These are phyloP conservation scores for Spea bombifrons DNA, from an alignment of 2,113 vertebrate genomes.

Conservation along the genomic window DNA sequence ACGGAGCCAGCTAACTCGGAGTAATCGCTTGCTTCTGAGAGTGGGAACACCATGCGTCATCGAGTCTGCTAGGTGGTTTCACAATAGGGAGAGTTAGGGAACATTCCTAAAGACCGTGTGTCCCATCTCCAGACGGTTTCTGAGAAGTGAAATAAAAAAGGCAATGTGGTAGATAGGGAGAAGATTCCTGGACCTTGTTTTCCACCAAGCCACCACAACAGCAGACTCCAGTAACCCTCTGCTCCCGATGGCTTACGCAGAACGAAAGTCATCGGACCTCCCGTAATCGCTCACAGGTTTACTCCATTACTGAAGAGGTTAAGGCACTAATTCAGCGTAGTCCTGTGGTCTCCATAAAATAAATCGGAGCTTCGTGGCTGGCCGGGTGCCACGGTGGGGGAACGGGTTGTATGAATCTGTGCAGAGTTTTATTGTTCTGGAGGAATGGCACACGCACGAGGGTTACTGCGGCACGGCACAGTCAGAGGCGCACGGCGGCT, in stretches of 20 bases:
- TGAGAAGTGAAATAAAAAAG: slow-evolving; percentile 8
- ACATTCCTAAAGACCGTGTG: background rate
- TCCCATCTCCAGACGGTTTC: slow-evolving; percentile 2
- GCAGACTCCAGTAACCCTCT: background rate
- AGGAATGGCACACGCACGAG: slow-evolving; percentile 4
- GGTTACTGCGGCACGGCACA: slow-evolving; percentile 8
- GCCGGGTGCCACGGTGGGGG: background rate
- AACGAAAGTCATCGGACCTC: background rate
- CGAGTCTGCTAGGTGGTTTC: background rate
- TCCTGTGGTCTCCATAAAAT: slow-evolving; percentile 10
- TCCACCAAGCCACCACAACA: background rate
- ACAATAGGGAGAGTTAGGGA: slow-evolving; percentile 2
- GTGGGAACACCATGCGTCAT: slow-evolving; percentile 17
- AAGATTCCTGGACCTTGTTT: background rate
- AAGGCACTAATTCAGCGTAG: background rate
- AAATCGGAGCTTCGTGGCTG: background rate
- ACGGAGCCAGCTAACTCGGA: slow-evolving; percentile 12
- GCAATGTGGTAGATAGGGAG: background rate
- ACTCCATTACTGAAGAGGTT: background rate
- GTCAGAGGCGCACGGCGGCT: background rate
- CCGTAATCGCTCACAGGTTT: background rate
- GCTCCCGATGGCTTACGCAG: background rate
- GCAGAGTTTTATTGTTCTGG: background rate
- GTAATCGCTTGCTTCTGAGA: slow-evolving; percentile 1
- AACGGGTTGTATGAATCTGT: background rate